These are phyloP conservation scores for Cyclargus thomasi DNA, from an alignment of 1,140 invertebrate genomes.

Conservation along the genomic window DNA sequence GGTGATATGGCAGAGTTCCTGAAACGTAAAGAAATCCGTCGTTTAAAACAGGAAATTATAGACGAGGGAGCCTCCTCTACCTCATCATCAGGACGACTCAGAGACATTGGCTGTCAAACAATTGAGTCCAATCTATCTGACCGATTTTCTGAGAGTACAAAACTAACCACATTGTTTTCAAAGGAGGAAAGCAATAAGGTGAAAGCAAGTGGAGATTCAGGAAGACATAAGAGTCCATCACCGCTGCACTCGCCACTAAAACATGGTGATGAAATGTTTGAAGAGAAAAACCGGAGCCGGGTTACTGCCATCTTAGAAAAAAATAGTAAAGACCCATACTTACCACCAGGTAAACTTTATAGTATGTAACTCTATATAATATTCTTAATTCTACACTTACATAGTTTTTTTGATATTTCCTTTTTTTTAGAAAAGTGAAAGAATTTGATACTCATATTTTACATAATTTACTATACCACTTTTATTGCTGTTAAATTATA, in stretches of 20 bases:
- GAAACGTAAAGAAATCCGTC: slow-evolving; percentile 55
- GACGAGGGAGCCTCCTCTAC: slow-evolving; percentile 48
- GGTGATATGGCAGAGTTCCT: slow-evolving; percentile 69
- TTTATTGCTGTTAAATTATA: slow-evolving; percentile 22
- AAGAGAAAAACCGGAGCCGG: slow-evolving; percentile 52
- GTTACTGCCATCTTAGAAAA: slow-evolving; percentile 62
- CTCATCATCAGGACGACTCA: slow-evolving; percentile 44
- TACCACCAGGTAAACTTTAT: slow-evolving; percentile 49
- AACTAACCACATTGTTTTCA: slow-evolving; percentile 58
- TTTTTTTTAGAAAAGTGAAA: too few species aligned
- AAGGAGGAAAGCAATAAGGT: slow-evolving; percentile 55
- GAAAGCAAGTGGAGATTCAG: slow-evolving; percentile 60
- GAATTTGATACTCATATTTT: too few species aligned
- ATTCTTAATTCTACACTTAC: too few species aligned
- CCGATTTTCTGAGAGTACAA: slow-evolving; percentile 52
- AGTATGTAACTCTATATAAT: too few species aligned
- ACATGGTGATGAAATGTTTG: slow-evolving; percentile 47
- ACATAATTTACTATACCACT: not conserved
- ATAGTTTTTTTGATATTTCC: too few species aligned
- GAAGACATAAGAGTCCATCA: slow-evolving; percentile 35
- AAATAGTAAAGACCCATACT: slow-evolving; percentile 64
- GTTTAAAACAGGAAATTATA: slow-evolving; percentile 35
- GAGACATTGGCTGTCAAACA: slow-evolving; percentile 63
- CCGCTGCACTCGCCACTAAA: slow-evolving; percentile 31
- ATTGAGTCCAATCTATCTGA: slow-evolving; percentile 59